Conservation (phyloP, 2,888 invertebrate species). For the Limnephilus lunatus region DNA sequence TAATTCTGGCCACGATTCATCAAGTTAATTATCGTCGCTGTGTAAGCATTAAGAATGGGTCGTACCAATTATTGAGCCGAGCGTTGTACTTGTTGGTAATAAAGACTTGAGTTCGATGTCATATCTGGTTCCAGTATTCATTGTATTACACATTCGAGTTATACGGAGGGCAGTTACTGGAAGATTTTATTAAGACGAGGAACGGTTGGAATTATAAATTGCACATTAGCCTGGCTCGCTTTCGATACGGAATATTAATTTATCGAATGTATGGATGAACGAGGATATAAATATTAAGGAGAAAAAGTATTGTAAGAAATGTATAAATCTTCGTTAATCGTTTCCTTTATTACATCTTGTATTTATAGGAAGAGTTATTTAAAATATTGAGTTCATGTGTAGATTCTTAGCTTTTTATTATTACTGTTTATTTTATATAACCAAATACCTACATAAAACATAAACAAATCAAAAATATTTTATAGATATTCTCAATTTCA, state of each 20-base stretch:
- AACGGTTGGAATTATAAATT: not conserved
- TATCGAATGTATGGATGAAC: not conserved
- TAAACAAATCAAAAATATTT: no score
- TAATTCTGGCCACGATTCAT: not conserved
- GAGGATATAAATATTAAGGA: not conserved
- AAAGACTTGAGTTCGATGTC: not conserved
- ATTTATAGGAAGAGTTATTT: no score
- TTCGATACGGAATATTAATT: constrained; percentile 7
- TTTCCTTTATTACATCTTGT: not conserved
- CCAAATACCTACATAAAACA: no score
- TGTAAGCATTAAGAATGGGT: not conserved
- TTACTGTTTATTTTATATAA: no score
- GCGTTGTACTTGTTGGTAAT: constrained; percentile 3
- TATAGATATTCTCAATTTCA: no score
- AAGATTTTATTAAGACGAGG: not conserved
- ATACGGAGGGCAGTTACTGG: constrained; percentile 1
- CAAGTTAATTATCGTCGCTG: not conserved
- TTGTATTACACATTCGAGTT: constrained; percentile 18
- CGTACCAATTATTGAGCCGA: not conserved
- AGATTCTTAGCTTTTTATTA: no score
- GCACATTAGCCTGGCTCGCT: not conserved
- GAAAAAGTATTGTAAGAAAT: not conserved
- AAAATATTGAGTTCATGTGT: no score
- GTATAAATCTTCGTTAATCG: not conserved
- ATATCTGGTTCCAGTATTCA: not conserved